Evolutionary conservation across 2,888 invertebrate species (phyloP).

Genomic region (Sphecodes monilicornis): DNA sequence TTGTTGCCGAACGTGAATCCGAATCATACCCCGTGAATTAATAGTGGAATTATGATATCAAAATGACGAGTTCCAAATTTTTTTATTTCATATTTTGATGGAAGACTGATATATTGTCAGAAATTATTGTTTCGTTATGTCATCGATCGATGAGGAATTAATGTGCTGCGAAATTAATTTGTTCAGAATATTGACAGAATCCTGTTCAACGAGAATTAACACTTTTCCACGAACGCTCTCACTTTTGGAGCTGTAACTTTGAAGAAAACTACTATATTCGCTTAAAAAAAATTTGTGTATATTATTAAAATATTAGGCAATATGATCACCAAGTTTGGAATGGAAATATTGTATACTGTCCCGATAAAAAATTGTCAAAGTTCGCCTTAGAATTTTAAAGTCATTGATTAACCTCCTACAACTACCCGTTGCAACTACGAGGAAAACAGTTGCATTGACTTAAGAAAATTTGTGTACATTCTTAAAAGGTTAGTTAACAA

Average conservation of each 20-base stretch:
- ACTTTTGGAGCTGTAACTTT: neutral
- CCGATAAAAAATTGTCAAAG: neutral
- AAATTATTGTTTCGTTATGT: no score
- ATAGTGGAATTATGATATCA: neutral
- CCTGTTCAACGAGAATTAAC: no score
- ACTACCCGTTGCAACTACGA: neutral
- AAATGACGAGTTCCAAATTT: neutral
- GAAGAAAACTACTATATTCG: neutral
- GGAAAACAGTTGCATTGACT: neutral
- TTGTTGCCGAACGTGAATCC: neutral
- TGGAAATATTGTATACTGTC: neutral
- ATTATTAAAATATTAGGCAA: neutral
- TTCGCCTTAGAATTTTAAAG: neutral
- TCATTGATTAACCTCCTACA: no score
- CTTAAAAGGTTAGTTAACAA: neutral
- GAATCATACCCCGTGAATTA: neutral
- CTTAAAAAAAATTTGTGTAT: neutral
- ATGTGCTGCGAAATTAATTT: no score
- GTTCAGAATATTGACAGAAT: no score
- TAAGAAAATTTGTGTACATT: conserved; percentile 4
- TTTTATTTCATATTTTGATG: neutral
- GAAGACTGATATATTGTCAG: no score
- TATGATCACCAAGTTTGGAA: neutral
- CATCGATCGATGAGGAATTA: no score
- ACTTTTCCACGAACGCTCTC: no score